Evolutionary conservation across 2,888 invertebrate genomes (phyloP).

Genomic region (Tribolium freemani): DNA sequence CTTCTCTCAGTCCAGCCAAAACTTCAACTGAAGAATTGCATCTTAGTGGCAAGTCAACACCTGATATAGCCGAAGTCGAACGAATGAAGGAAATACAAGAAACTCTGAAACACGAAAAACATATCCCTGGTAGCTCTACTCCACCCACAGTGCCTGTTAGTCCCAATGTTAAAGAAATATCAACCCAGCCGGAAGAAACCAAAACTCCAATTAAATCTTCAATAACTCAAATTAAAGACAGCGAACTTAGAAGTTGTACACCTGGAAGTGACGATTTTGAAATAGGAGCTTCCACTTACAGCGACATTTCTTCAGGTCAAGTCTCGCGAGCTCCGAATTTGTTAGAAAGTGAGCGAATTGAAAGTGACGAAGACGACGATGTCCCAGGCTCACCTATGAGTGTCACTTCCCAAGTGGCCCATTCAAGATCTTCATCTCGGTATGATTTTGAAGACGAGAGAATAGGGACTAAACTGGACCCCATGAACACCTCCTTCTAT

Average conservation of each 20-base stretch:
- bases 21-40: conserved; percentile 39
- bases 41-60: conserved; percentile 62
- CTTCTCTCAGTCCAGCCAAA: conserved; percentile 15
- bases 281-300: conserved; percentile 72
- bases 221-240: conserved; percentile 69
- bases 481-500: conserved; percentile 84
- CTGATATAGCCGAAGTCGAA: conserved; percentile 61
- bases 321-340: conserved; percentile 71
- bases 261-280: conserved; percentile 78
- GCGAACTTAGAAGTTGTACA: conserved; percentile 74
- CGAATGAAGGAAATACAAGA: conserved; percentile 59
- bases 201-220: conserved; percentile 49
- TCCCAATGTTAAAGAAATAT: conserved; percentile 66
- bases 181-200: conserved; percentile 31
- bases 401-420: conserved; percentile 76
- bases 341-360: conserved; percentile 55
- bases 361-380: conserved; percentile 77
- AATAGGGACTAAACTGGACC: conserved; percentile 68
- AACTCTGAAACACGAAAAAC: conserved; percentile 59
- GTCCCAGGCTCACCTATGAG: conserved; percentile 77
- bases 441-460: conserved; percentile 68
- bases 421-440: conserved; percentile 73
- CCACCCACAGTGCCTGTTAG: conserved; percentile 81
- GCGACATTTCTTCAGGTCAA: conserved; percentile 75
- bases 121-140: conserved; percentile 70